A percentile compares a stretch with the other conserved stretches of the same genome.
These are phyloP conservation scores for Strigops habroptila DNA, from an alignment of 2,113 vertebrate genomes.

Conservation along the genomic window DNA sequence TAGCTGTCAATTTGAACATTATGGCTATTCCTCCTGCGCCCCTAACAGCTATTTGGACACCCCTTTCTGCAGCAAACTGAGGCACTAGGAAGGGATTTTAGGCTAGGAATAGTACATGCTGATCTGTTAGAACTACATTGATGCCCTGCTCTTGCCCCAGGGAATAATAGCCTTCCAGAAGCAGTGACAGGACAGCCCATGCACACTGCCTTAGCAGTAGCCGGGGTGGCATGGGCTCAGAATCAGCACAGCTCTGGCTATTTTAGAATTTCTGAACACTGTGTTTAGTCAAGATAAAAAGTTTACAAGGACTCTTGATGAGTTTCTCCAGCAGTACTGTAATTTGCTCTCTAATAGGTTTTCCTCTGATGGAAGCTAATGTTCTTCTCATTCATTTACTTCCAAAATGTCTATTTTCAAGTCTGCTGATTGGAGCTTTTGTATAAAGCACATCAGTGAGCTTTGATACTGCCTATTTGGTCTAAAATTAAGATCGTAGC, in stretches of 20 bases:
- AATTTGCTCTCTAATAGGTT: background rate
- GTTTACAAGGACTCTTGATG: background rate
- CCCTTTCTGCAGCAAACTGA: background rate
- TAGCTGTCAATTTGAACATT: background rate
- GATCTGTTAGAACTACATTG: background rate
- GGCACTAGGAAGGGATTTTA: background rate
- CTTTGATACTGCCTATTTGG: background rate
- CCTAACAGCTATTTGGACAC: background rate
- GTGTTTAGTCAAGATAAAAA: background rate
- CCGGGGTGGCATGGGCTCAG: fast-evolving
- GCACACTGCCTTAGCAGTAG: background rate
- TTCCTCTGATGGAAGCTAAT: background rate
- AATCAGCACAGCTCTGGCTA: background rate
- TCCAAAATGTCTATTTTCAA: background rate
- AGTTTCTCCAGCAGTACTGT: background rate
- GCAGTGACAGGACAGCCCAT: background rate
- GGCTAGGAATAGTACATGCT: background rate
- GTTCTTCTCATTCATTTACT: slow-evolving; percentile 1
- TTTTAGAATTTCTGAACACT: background rate
- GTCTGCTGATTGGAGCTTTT: background rate
- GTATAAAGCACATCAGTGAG: background rate
- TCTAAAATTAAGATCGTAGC: background rate
- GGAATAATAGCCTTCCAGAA: background rate
- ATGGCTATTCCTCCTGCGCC: background rate
- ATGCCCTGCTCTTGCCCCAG: background rate